A percentile compares a stretch with the other conserved stretches of the same genome.
These are phyloP conservation scores for Otocyon megalotis DNA, from an alignment of 2,113 vertebrate genomes.

Conservation along the genomic window DNA sequence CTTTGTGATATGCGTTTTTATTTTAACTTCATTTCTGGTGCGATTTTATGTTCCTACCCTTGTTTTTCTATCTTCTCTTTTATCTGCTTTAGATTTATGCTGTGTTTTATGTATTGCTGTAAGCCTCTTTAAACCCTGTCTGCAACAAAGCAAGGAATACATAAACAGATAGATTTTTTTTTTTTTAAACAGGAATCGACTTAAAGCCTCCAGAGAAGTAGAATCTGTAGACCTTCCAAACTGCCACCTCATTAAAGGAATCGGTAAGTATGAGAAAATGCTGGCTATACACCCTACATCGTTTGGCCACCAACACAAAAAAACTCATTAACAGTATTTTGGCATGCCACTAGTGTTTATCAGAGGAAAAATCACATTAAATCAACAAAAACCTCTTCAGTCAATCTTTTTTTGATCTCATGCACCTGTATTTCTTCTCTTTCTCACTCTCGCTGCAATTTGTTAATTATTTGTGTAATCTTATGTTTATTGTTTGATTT, in stretches of 20 bases:
- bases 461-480: not conserved
- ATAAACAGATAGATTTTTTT: slow-evolving; percentile 36
- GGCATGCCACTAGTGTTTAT: not conserved
- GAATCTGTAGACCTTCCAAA: slow-evolving; percentile 83
- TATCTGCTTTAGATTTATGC: slow-evolving; percentile 11
- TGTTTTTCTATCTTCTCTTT: not conserved
- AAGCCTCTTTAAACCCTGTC: slow-evolving; percentile 32
- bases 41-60: not conserved
- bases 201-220: slow-evolving; percentile 84
- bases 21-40: slow-evolving; percentile 49
- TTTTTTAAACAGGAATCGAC: slow-evolving; percentile 80
- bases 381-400: not conserved
- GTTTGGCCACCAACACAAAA: not conserved
- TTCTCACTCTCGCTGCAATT: not conserved
- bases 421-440: not conserved
- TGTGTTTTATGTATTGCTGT: slow-evolving; percentile 19
- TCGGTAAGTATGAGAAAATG: slow-evolving; percentile 85
- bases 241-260: slow-evolving; percentile 89
- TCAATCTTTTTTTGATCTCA: not conserved
- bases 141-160: slow-evolving; percentile 22
- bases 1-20: not conserved
- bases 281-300: not conserved
- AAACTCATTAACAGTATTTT: not conserved
- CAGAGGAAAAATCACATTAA: not conserved
- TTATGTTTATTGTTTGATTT: not conserved